Base-by-base conservation (phyloP, 2,888 invertebrate genomes). In the Sphaeridia pumilis region DNA sequence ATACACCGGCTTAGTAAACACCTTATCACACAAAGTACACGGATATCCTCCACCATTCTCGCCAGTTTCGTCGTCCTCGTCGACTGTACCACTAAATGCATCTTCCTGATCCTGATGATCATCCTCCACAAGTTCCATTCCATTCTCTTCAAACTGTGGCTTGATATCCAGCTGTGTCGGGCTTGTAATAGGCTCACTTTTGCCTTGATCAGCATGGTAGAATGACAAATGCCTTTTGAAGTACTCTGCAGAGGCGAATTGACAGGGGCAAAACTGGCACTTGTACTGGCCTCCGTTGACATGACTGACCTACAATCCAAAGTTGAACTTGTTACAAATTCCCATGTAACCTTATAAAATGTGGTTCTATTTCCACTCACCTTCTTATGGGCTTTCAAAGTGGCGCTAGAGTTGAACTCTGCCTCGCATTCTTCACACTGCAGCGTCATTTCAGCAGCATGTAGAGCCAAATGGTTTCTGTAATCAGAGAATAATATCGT, bases 1-100 rank as follows among this genome's bases (percentile, higher is more conserved):
- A 41, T 52, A 52, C 22, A 38, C 46, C 28, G 52, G 42, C 41
- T 44, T 46, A n/a, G 36, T 41, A 41, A 52, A 52, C 3, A 52
- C 46, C 42, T 46, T 52, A 3, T 42, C 46, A 46, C 52, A 52
- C 17, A 38, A 43, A 10, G 14, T 14, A 22, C 52, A 52, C 22
- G 52, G 52, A 25, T 52, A 52, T 7, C 43, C 44, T 24, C 34
- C 14, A 22, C 27, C 41, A 25, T 42, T 36, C 28, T 46, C 46
- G 17, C 35, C 38, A 2, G 12, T 17, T 38, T 38, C 38, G 10
- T 38, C 4, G n/a, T n/a, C n/a, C n/a, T n/a, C n/a, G n/a, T n/a
- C n/a, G n/a, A n/a, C n/a, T n/a, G n/a, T n/a, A n/a, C n/a, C n/a
- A n/a, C n/a, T n/a, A n/a, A n/a, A n/a, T n/a, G n/a, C n/a, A n/a